phyloP scores from a whole-genome alignment of 2,113 vertebrate species.

The Porphyrio hochstetteri region DNA sequence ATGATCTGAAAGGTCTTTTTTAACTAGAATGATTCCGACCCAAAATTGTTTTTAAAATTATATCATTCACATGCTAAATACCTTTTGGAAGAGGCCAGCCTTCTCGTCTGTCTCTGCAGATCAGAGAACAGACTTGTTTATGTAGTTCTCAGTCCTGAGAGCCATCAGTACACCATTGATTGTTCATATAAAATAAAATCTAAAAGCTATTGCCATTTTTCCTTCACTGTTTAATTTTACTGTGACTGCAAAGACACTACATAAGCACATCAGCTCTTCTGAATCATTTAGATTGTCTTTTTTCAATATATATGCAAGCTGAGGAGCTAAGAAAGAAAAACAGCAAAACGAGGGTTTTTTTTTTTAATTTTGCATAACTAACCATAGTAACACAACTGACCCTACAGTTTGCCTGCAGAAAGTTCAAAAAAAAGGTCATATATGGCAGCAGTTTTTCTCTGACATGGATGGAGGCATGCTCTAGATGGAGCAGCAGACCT shows the following conservation, averaged over 20 bases:
- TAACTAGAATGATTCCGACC: too few relatives aligned
- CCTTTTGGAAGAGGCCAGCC: neutral
- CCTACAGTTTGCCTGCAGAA: slow-evolving; percentile 39
- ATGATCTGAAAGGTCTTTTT: too few relatives aligned
- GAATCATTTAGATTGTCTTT: neutral
- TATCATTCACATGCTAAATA: neutral
- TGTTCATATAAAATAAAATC: neutral
- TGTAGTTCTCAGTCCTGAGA: neutral
- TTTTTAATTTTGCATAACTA: slow-evolving; percentile 31
- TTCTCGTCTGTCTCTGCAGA: neutral
- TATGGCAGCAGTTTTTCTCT: neutral
- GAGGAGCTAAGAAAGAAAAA: neutral
- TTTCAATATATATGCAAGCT: neutral
- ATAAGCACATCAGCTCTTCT: neutral
- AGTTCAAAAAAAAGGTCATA: slow-evolving; percentile 24
- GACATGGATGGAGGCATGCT: slow-evolving; percentile 9
- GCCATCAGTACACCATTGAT: neutral
- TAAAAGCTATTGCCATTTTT: neutral
- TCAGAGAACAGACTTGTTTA: neutral
- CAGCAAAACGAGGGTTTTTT: neutral
- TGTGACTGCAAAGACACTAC: neutral
- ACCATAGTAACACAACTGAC: neutral
- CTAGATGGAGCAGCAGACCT: slow-evolving; percentile 50
- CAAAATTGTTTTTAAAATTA: neutral
- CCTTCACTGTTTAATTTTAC: neutral